phyloP scores from a whole-genome alignment of 2,797 vertebrate species.

The Sebastes goodei region DNA sequence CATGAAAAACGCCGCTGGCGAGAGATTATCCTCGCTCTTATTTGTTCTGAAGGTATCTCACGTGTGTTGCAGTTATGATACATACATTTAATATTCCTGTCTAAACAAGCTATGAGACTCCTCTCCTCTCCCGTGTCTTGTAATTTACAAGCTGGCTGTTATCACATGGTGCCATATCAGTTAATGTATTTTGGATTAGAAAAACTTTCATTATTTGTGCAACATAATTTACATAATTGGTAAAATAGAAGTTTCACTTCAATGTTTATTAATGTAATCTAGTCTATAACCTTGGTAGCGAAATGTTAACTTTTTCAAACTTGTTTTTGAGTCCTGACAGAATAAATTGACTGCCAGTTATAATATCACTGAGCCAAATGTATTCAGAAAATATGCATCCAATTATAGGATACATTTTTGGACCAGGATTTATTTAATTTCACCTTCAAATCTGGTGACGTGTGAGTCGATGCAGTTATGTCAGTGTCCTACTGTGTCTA shows the following conservation, averaged over 20 bases:
- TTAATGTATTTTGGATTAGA: background rate
- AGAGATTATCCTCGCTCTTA: background rate
- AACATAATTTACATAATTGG: background rate
- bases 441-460: background rate
- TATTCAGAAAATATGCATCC: background rate
- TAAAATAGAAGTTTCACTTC: background rate
- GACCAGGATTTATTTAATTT: background rate
- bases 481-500: background rate
- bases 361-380: background rate
- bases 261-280: background rate
- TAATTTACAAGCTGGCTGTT: background rate
- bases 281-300: background rate
- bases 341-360: background rate
- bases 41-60: background rate
- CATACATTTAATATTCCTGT: background rate
- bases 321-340: background rate
- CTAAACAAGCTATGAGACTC: background rate
- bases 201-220: background rate
- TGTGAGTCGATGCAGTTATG: background rate
- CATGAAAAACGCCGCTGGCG: background rate
- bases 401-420: background rate
- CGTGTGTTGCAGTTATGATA: background rate
- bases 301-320: background rate
- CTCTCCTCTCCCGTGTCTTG: background rate
- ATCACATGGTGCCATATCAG: background rate